These are phyloP conservation scores for Phainopepla nitens DNA, from an alignment of 2,113 vertebrate genomes.

Conservation along the genomic window DNA sequence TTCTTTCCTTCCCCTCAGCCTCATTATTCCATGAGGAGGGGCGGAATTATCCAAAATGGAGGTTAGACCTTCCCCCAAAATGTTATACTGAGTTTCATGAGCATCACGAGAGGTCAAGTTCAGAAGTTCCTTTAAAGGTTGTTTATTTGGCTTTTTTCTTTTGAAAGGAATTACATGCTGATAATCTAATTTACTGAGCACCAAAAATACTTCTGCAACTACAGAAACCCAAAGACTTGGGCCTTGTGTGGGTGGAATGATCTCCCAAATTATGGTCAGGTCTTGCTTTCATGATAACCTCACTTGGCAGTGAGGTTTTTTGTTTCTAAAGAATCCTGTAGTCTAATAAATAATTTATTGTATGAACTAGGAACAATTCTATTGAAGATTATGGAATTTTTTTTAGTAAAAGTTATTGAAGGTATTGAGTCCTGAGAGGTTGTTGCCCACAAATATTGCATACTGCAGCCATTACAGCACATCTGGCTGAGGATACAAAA, in stretches of 20 bases:
- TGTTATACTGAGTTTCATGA: not conserved
- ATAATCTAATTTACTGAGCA: not conserved
- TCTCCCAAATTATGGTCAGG: not conserved
- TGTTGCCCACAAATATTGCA: not conserved
- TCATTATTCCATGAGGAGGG: not conserved
- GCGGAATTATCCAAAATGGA: not conserved
- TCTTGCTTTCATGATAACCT: not conserved
- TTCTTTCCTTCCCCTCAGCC: not conserved
- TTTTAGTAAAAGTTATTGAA: not conserved
- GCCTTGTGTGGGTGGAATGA: rapidly evolving
- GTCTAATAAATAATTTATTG: not conserved
- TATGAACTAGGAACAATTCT: not conserved
- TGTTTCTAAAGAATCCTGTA: not conserved
- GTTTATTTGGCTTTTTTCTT: not conserved
- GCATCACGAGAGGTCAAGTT: not conserved
- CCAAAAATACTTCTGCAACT: not conserved
- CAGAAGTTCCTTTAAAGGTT: not conserved
- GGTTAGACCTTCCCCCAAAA: not conserved
- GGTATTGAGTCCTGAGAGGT: not conserved
- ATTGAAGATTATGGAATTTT: not conserved
- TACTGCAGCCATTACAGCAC: not conserved
- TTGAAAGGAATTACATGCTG: not conserved
- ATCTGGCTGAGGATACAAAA: not conserved
- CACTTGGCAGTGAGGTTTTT: not conserved
- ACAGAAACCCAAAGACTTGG: not conserved